Evolutionary conservation across 1,140 invertebrate genomes (phyloP).

Genomic region (Drosophila saltans): DNA sequence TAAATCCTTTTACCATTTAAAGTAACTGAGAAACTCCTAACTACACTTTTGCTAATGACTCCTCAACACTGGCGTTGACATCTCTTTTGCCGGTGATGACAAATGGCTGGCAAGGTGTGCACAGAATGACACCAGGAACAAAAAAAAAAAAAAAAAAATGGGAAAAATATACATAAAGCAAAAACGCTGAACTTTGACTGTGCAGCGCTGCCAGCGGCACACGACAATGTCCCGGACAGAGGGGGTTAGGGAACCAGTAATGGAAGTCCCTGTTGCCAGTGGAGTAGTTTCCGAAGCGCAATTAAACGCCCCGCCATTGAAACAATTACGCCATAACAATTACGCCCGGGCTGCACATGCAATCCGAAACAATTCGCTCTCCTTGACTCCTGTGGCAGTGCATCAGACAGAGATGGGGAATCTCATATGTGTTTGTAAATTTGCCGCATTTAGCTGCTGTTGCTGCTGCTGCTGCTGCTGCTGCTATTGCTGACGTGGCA

Average conservation of each 20-base stretch:
- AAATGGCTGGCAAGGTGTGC: conserved; percentile 66
- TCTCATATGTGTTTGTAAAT: conserved; percentile 53
- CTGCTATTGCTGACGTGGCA: conserved; percentile 56
- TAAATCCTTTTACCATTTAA: conserved; percentile 14
- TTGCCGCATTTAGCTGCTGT: conserved; percentile 63
- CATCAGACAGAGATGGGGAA: neutral
- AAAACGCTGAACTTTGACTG: conserved; percentile 72
- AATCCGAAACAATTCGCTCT: conserved; percentile 10
- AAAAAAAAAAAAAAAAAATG: neutral
- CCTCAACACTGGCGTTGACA: conserved; percentile 57
- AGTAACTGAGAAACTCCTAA: conserved; percentile 48
- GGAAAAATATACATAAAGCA: conserved; percentile 6
- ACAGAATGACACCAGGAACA: conserved; percentile 26
- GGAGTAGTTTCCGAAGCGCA: conserved; percentile 63
- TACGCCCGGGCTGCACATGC: conserved; percentile 68
- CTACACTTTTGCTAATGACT: conserved; percentile 22
- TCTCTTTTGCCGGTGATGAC: conserved; percentile 48
- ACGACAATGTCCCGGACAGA: neutral
- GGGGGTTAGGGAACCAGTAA: neutral
- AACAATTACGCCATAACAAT: conserved; percentile 80
- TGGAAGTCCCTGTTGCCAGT: conserved; percentile 30
- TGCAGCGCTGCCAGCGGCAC: neutral
- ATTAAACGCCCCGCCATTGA: conserved; percentile 76
- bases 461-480: conserved; percentile 24
- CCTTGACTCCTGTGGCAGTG: neutral